Conservation (phyloP, 2,797 vertebrate species). For the Holocentrus rufus region DNA sequence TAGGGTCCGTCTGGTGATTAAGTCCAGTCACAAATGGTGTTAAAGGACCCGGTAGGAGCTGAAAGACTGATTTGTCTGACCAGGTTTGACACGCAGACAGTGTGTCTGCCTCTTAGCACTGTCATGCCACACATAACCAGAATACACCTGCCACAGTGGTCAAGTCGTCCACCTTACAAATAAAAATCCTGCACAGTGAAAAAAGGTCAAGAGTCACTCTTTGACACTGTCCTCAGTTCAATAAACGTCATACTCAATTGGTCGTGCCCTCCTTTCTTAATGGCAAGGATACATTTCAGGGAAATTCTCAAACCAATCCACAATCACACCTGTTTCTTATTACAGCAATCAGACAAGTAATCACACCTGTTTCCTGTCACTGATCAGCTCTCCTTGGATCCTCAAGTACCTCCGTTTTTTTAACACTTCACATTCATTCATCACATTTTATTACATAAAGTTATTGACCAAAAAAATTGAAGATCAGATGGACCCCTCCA, state of each 20-base stretch:
- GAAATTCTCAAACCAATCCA: no score
- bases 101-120: slow-evolving; percentile 24
- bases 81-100: slow-evolving; percentile 47
- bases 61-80: slow-evolving; percentile 53
- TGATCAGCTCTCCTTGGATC: no score
- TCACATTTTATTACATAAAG: no score
- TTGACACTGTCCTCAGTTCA: background rate
- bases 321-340: no score
- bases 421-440: no score
- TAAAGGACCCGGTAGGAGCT: slow-evolving; percentile 45
- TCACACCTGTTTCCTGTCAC: no score
- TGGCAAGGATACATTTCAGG: no score
- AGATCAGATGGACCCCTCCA: no score
- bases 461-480: no score
- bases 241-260: background rate
- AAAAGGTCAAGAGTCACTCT: background rate
- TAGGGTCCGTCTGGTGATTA: slow-evolving; percentile 51
- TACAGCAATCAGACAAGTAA: no score
- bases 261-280: no score
- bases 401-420: no score
- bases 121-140: background rate
- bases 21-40: slow-evolving; percentile 39
- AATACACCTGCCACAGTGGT: background rate
- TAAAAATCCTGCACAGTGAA: background rate
- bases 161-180: slow-evolving; percentile 7